A percentile compares a stretch with the other conserved stretches of the same genome.
phyloP scores from a whole-genome alignment of 1,140 invertebrate species.

The Conus betulinus region DNA sequence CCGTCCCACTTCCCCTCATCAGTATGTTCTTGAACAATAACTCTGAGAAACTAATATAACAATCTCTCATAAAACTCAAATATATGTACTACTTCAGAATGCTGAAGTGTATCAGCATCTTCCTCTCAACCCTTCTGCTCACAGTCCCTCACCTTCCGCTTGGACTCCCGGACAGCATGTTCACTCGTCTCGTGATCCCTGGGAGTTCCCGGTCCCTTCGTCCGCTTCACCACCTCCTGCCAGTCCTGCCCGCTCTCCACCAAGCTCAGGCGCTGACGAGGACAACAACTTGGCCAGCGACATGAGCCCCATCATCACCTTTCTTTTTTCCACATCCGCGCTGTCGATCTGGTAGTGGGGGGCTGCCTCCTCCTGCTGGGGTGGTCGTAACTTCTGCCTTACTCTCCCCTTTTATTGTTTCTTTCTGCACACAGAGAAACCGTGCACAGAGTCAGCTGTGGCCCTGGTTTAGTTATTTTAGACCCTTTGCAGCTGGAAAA shows the following conservation, averaged over 20 bases:
- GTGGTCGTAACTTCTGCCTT: neutral
- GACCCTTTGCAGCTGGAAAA: too few species aligned
- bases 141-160: neutral
- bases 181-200: slow-evolving; percentile 44
- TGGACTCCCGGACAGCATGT: slow-evolving; percentile 42
- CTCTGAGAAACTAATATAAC: too few species aligned
- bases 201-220: slow-evolving; percentile 40
- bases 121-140: neutral
- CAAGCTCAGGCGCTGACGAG: slow-evolving; percentile 68
- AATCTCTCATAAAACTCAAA: too few species aligned
- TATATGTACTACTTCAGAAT: too few species aligned
- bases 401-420: neutral
- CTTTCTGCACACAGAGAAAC: neutral
- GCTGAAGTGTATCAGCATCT: too few species aligned
- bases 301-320: slow-evolving; percentile 10
- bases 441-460: too few species aligned
- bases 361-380: neutral
- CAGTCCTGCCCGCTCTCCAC: slow-evolving; percentile 37
- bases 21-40: too few species aligned
- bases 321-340: neutral
- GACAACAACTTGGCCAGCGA: slow-evolving; percentile 51
- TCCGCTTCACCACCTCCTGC: slow-evolving; percentile 68
- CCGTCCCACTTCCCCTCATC: too few species aligned
- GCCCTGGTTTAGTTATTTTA: too few species aligned
- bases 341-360: slow-evolving; percentile 9